phyloP scores from a whole-genome alignment of 2,888 invertebrate genomes.

The Gnatocerus cornutus region DNA sequence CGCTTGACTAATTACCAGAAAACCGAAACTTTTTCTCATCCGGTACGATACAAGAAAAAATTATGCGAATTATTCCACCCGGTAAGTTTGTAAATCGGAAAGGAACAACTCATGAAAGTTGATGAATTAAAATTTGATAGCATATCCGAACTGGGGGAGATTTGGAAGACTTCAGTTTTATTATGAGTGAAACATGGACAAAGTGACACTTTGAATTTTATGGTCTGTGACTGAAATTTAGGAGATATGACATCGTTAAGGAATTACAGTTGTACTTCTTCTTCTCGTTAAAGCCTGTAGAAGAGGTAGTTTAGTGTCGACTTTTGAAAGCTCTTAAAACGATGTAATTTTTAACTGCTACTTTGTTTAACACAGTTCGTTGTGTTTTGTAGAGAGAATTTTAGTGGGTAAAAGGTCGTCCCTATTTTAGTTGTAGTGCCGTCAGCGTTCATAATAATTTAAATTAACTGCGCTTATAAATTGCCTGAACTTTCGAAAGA shows the following conservation, averaged over 20 bases:
- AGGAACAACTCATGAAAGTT: neutral
- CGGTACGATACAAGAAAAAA: neutral
- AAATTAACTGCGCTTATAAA: slow-evolving; percentile 1
- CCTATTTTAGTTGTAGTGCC: neutral
- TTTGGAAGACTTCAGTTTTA: neutral
- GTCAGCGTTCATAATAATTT: neutral
- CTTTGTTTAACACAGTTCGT: slow-evolving; percentile 5
- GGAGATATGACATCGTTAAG: neutral
- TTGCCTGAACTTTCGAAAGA: neutral
- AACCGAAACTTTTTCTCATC: slow-evolving; percentile 6
- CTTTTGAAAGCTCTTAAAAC: neutral
- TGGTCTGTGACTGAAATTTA: neutral
- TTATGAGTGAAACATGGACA: slow-evolving; percentile 1
- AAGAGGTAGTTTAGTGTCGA: slow-evolving; percentile 8
- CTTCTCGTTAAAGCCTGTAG: neutral
- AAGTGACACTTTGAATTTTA: slow-evolving; percentile 2
- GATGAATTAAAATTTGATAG: slow-evolving; percentile 1
- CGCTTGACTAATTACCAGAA: slow-evolving; percentile 15
- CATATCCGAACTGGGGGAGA: neutral
- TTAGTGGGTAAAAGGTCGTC: too few relatives aligned
- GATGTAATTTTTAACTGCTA: slow-evolving; percentile 2
- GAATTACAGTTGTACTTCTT: slow-evolving; percentile 12
- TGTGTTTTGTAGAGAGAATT: neutral
- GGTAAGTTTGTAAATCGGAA: too few relatives aligned
- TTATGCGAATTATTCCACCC: too few relatives aligned